Percentiles rank a stretch among this genome's conserved stretches.
Conservation (phyloP, 2,113 vertebrate genomes). For the Lepus timidus region DNA sequence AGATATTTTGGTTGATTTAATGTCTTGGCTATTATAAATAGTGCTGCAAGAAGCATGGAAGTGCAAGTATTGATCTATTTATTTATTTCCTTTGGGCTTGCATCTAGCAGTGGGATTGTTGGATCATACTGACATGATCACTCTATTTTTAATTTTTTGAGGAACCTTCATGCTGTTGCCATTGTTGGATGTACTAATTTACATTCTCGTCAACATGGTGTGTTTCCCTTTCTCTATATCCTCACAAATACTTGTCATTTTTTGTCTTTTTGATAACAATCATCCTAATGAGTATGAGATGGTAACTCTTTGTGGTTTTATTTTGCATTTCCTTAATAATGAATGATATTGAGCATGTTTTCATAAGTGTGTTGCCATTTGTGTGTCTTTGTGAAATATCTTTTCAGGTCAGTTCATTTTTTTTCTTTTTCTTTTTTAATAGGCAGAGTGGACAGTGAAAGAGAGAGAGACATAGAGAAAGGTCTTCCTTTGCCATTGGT, state of each 20-base stretch:
- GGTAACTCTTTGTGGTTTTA: too few species aligned
- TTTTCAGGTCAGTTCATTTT: neutral
- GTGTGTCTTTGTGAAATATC: neutral
- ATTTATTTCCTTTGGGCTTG: neutral
- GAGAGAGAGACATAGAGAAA: too few species aligned
- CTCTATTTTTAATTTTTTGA: neutral
- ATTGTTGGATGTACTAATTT: neutral
- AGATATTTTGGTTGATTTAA: neutral
- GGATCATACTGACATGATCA: neutral
- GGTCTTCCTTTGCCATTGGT: too few species aligned
- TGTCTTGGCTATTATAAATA: neutral
- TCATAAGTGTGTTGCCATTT: neutral
- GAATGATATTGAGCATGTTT: too few species aligned
- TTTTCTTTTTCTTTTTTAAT: neutral
- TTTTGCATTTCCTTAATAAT: too few species aligned
- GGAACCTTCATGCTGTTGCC: neutral
- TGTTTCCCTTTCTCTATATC: neutral
- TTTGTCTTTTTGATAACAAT: neutral
- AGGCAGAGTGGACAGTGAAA: too few species aligned
- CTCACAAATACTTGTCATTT: neutral
- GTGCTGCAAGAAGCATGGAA: neutral
- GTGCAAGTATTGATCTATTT: neutral
- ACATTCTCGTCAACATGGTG: neutral
- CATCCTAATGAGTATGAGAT: too few species aligned
- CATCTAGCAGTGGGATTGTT: neutral